These are phyloP conservation scores for Vesta saturnalis DNA, from an alignment of 2,888 invertebrate species.

Conservation along the genomic window DNA sequence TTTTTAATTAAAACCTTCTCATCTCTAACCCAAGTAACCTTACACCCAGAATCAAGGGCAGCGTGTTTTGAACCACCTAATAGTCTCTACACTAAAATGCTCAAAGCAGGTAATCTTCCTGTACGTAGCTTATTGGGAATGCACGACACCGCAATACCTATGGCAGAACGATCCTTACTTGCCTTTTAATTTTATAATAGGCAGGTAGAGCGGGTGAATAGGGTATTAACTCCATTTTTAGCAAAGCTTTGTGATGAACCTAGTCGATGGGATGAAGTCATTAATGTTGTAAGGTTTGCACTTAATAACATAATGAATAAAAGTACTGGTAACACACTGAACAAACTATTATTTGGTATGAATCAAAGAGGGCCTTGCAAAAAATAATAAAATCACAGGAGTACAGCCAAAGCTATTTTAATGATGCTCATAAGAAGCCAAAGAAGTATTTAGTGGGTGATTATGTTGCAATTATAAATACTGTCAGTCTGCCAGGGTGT, in stretches of 20 bases:
- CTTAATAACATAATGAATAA: slow-evolving; percentile 27
- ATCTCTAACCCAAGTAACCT: no score
- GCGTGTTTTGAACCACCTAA: no score
- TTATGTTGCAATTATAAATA: slow-evolving; percentile 1
- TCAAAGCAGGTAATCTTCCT: no score
- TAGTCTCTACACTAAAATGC: no score
- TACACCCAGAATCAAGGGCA: no score
- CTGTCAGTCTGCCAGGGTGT: neutral
- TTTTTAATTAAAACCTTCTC: no score
- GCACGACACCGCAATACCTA: no score
- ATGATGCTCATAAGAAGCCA: slow-evolving; percentile 35
- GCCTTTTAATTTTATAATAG: no score
- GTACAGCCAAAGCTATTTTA: slow-evolving; percentile 30
- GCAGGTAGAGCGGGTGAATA: neutral
- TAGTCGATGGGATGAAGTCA: slow-evolving; percentile 40
- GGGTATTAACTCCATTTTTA: slow-evolving; percentile 35
- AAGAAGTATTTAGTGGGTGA: slow-evolving; percentile 39
- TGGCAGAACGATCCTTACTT: no score
- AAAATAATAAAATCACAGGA: slow-evolving; percentile 36
- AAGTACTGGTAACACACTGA: slow-evolving; percentile 20
- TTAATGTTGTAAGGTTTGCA: neutral
- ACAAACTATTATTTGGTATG: slow-evolving; percentile 33
- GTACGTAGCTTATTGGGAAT: no score
- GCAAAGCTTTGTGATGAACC: slow-evolving; percentile 42
- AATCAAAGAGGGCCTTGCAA: slow-evolving; percentile 30